Base-by-base conservation (phyloP, 2,113 vertebrate species). In the Maccullochella peelii region DNA sequence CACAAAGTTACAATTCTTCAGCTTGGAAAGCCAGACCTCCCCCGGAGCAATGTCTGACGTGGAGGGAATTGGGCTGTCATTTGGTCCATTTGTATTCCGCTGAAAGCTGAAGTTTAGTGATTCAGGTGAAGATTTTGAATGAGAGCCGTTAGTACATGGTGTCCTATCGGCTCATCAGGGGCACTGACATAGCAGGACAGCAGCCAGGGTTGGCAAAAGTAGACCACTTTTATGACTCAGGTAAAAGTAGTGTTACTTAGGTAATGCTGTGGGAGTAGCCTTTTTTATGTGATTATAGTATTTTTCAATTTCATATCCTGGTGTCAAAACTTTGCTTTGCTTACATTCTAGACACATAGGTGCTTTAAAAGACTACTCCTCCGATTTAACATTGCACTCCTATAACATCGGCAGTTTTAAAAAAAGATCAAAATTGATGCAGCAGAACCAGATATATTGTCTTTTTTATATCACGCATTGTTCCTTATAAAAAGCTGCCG, bases 11-110 rank as follows among this genome's bases (percentile, higher is more conserved):
- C 18, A n/a, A 70, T 84, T 87, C 36, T 54, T 67, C 76, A 27
- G 27, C 25, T 52, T 66, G n/a, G 73, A 77, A 79, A 73, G 63
- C 65, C 57, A 54, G 68, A 66, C 73, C 7, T 73, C 47, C 81
- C 83, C 72, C 25, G 65, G 42, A 85, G 88, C 85, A 59, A 8
- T 18, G 52, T 36, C 81, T 86, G 62, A 79, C 83, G 83, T 57
- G 54, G 54, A 74, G 70, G 33, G 76, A 81, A 85, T 72, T 78
- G 62, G 59, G 80, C 81, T 89, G 84, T 88, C 77, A 79, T 86
- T 77, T 79, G 47, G 77, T 79, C 78, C 52, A 87, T 87, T 84
- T 90, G 72, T 88, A 84, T 87, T 90, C 79, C 61, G 47, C 44
- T 77, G 77, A 77, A 88, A 84, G 75, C 58, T 61, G 42, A 27